Conservation (phyloP, 2,888 invertebrate species). For the Hydriomena furcata region DNA sequence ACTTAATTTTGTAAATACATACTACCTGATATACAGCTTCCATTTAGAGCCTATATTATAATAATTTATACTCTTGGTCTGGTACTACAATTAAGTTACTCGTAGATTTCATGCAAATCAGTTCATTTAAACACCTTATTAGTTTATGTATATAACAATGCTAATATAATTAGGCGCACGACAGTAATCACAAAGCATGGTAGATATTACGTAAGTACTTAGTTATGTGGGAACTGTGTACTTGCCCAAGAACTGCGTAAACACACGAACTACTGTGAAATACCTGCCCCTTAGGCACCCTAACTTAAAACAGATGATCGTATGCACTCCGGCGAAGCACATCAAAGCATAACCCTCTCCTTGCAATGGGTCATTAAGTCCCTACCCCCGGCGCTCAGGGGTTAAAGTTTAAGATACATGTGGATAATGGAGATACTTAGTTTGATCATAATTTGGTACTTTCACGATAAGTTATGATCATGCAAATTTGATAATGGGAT, state of each 20-base stretch:
- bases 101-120: no score
- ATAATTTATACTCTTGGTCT: no score
- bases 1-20: no score
- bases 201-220: no score
- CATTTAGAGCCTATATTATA: no score
- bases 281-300: slow-evolving; percentile 13
- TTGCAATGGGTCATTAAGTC: slow-evolving; percentile 23
- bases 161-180: no score
- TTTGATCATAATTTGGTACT: slow-evolving; percentile 9
- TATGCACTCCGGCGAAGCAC: slow-evolving; percentile 22
- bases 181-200: no score
- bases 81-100: no score
- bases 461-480: slow-evolving; percentile 3
- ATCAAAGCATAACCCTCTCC: slow-evolving; percentile 24
- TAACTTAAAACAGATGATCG: slow-evolving; percentile 26
- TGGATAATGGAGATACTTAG: slow-evolving; percentile 16
- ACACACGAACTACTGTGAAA: slow-evolving; percentile 1
- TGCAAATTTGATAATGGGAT: slow-evolving; percentile 8
- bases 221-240: no score
- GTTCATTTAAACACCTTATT: no score
- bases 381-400: slow-evolving; percentile 12
- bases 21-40: no score
- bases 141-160: no score
- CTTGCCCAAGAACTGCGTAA: background rate
- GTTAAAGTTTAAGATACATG: slow-evolving; percentile 19